A percentile compares a stretch with the other conserved stretches of the same genome.
Conservation (phyloP, 92 coral and sea anemone genomes). For the Anthopleura xanthogrammica region DNA sequence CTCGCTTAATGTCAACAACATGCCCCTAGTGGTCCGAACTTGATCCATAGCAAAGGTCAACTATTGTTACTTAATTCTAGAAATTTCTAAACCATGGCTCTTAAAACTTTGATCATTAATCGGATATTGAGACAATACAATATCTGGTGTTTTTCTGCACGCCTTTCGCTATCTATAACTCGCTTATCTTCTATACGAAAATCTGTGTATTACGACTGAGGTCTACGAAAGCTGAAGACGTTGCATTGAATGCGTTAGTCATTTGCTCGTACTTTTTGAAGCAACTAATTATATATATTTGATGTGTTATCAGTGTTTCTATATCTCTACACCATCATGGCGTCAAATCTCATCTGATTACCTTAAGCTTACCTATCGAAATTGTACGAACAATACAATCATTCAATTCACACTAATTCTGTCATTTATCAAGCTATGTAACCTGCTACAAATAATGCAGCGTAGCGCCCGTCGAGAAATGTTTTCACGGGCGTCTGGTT, state of each 20-base stretch:
- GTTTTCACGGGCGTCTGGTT: too few relatives aligned
- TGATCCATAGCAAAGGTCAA: background rate
- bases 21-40: background rate
- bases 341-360: too few relatives aligned
- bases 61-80: background rate
- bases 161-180: background rate
- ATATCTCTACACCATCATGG: background rate
- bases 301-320: background rate
- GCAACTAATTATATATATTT: background rate
- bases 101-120: background rate
- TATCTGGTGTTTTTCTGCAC: background rate
- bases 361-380: too few relatives aligned
- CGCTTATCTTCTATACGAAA: background rate
- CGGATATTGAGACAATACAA: background rate
- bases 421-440: too few relatives aligned
- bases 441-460: too few relatives aligned
- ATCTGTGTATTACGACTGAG: background rate
- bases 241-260: too few relatives aligned
- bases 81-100: background rate
- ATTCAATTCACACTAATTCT: too few relatives aligned
- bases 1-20: background rate
- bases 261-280: background rate
- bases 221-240: background rate
- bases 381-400: too few relatives aligned
- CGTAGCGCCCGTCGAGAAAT: too few relatives aligned